Conservation (phyloP, 2,113 vertebrate genomes). For the Pteropus alecto region DNA sequence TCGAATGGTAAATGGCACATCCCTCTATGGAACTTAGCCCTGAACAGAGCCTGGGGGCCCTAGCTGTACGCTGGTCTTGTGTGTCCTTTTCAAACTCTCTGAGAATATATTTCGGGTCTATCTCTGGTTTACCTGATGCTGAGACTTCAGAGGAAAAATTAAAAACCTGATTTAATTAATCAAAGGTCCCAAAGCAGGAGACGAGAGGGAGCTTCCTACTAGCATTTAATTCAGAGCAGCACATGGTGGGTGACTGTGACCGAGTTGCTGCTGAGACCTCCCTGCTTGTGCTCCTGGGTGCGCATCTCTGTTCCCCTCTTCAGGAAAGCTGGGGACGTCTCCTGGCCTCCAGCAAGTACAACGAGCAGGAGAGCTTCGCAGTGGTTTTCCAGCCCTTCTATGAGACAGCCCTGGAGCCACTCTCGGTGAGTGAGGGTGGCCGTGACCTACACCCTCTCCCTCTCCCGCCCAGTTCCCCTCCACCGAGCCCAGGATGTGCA, state of each 20-base stretch:
- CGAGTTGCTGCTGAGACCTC: rapidly evolving
- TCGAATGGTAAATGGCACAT: not conserved
- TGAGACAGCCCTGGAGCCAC: conserved; percentile 67
- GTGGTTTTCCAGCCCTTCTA: conserved; percentile 89
- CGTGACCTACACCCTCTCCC: rapidly evolving
- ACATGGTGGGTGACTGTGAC: rapidly evolving
- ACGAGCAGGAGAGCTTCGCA: conserved; percentile 85
- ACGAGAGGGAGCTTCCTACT: too few relatives aligned
- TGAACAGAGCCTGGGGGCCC: not conserved
- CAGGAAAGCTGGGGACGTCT: conserved; percentile 86
- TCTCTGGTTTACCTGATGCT: not conserved
- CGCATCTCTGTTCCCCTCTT: not conserved
- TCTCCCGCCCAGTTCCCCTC: too few relatives aligned
- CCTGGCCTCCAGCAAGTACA: conserved; percentile 85
- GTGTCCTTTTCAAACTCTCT: not conserved
- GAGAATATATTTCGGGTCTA: not conserved
- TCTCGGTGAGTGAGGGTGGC: conserved; percentile 75
- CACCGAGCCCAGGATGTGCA: rapidly evolving
- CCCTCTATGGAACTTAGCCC: not conserved
- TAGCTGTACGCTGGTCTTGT: rapidly evolving
- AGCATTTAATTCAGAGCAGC: not conserved
- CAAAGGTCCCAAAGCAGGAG: not conserved
- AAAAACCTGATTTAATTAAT: not conserved
- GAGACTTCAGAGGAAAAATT: not conserved
- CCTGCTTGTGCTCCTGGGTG: not conserved